Base-by-base conservation (phyloP, 35 echinoderm and acorn worm genomes). In the Chiridota heheva region DNA sequence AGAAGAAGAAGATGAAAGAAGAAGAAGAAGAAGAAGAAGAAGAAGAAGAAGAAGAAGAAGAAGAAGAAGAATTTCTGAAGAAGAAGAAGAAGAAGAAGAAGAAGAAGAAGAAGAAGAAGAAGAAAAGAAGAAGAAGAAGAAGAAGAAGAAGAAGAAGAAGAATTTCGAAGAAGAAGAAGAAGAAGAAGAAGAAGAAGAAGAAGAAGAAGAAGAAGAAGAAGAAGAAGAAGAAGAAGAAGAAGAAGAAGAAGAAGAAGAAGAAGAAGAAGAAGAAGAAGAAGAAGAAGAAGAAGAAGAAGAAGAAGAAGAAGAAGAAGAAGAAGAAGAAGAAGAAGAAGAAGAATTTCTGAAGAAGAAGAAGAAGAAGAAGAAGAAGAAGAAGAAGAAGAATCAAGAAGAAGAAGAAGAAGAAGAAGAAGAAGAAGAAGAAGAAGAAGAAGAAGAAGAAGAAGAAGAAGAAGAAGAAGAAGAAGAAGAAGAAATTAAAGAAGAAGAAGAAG, bases 181-280 rank as follows among this genome's bases (percentile, higher is more conserved):
- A 53, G 48, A 53, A 53, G 48, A 53, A 53, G 48, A 53, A 53
- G 48, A 53, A 53, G 48, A 53, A 53, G 48, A 53, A 53, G 48
- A 53, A 53, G 48, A 53, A 53, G 48, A 53, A 53, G 48, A 53
- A 53, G 48, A 53, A 53, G 48, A 53, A 53, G 48, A 53, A 53
- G 48, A 53, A 53, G 48, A 53, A 53, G 48, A 53, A 53, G 48
- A 53, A 53, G 48, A 53, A 53, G 48, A 53, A 53, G 48, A 53
- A 53, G 48, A 53, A 53, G 48, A 53, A 22, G 22, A 22, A 53
- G 48, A 53, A 22, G 22, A 22, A 53, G 48, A 53, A 22, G 22
- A 22, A 53, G 48, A 53, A 22, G 22, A 22, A 53, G 48, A 53
- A 22, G 22, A 22, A 53, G 48, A 53, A 22, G 22, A 22, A 53